Evolutionary conservation across 2,888 invertebrate species (phyloP).

Genomic region (Orthosia gracilis): DNA sequence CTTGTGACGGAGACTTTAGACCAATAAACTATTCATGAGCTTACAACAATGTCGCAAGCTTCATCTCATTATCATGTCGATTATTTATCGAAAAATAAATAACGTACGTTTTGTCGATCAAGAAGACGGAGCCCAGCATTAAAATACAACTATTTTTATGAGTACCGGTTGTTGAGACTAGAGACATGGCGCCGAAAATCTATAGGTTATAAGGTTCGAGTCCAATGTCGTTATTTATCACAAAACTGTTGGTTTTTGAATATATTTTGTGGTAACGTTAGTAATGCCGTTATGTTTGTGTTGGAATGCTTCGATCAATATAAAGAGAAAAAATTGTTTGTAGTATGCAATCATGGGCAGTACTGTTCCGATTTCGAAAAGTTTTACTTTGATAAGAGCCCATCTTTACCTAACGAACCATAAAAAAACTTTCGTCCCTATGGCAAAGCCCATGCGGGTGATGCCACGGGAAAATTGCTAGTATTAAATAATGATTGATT

Average conservation of each 20-base stretch:
- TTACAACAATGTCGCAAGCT: not conserved
- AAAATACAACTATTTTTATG: constrained; percentile 41
- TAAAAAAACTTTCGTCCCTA: too few species aligned
- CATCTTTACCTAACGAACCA: too few species aligned
- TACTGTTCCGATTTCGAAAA: too few species aligned
- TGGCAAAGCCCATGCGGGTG: too few species aligned
- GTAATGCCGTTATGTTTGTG: constrained; percentile 9
- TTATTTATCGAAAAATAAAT: constrained; percentile 20
- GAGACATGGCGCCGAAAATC: constrained; percentile 35
- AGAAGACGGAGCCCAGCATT: not conserved
- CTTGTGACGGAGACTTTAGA: too few species aligned
- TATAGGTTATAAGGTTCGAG: constrained; percentile 33
- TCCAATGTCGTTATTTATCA: constrained; percentile 17
- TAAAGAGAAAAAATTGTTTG: too few species aligned
- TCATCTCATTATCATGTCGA: not conserved
- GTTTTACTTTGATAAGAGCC: too few species aligned
- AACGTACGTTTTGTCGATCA: constrained; percentile 12
- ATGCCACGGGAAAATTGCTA: too few species aligned
- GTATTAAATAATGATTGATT: too few species aligned
- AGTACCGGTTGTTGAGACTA: constrained; percentile 28
- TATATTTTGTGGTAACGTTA: not conserved
- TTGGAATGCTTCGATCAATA: not conserved
- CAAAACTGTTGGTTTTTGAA: constrained; percentile 12
- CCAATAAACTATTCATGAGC: not conserved
- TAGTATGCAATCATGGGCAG: too few species aligned